Conservation (phyloP, 1,140 invertebrate species). For the Pemphigus obesinymphae region DNA sequence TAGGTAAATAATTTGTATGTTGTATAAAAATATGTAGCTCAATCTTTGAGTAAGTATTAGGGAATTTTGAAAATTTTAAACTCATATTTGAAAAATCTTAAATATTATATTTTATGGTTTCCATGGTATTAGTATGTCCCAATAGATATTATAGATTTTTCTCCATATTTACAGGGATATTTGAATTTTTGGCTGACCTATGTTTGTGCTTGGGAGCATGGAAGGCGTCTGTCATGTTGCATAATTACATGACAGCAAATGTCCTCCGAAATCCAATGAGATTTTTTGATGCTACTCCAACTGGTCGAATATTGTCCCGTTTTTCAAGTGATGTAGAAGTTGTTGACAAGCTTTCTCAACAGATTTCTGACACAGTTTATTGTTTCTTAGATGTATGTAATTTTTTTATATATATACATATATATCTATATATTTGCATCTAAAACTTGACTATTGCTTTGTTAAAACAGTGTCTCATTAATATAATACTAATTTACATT, state of each 20-base stretch:
- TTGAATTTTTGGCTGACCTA: constrained; percentile 66
- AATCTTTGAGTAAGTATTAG: neutral
- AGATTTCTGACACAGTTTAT: constrained; percentile 68
- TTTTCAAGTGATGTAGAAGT: constrained; percentile 68
- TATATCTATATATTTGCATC: neutral
- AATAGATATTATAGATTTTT: neutral
- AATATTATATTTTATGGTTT: neutral
- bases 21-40: too few relatives aligned
- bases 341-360: constrained; percentile 67
- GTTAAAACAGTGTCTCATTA: neutral
- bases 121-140: too few relatives aligned
- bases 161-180: constrained; percentile 58
- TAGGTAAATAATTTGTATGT: neutral
- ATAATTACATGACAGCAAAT: constrained; percentile 67
- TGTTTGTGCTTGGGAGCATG: constrained; percentile 66
- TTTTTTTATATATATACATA: neutral
- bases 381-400: constrained; percentile 74
- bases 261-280: constrained; percentile 69
- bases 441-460: neutral
- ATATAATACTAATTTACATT: neutral
- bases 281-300: constrained; percentile 85
- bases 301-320: constrained; percentile 78
- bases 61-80: neutral
- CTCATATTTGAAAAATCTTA: neutral
- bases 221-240: constrained; percentile 68